Conservation (phyloP, 2,888 invertebrate species). For the Lypha dubia region DNA sequence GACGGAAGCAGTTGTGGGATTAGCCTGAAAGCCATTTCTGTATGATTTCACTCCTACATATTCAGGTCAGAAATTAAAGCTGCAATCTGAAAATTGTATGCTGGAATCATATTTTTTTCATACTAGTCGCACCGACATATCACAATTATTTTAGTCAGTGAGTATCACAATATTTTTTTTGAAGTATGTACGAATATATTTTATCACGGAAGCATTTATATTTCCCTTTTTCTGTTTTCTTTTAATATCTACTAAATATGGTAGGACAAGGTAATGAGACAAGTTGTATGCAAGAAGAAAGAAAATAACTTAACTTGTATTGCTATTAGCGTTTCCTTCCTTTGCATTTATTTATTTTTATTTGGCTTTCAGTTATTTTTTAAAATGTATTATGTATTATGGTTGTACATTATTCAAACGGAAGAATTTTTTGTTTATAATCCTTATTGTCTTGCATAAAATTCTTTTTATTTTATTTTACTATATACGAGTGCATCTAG, state of each 20-base stretch:
- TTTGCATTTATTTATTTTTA: not conserved
- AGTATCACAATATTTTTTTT: not conserved
- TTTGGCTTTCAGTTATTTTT: not conserved
- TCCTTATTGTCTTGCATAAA: conserved; percentile 19
- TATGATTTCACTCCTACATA: no score
- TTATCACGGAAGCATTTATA: not conserved
- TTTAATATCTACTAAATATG: not conserved
- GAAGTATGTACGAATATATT: no score
- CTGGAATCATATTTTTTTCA: no score
- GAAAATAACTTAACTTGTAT: not conserved
- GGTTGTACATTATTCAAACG: conserved; percentile 28
- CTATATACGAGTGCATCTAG: not conserved
- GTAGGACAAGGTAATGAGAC: not conserved
- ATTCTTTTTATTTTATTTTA: not conserved
- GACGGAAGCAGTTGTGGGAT: no score
- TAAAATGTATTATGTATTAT: conserved; percentile 18
- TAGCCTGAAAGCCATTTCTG: no score
- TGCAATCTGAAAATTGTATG: not conserved
- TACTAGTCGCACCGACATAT: conserved; percentile 2
- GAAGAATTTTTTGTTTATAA: conserved; percentile 33
- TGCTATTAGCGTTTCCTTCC: conserved; percentile 57
- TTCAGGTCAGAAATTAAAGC: no score
- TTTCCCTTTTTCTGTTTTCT: not conserved
- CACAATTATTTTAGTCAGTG: not conserved
- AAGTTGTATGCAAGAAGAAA: not conserved